A percentile compares a stretch with the other conserved stretches of the same genome.
Evolutionary conservation across 2,888 invertebrate species (phyloP).

Genomic region (Watsonalla binaria): DNA sequence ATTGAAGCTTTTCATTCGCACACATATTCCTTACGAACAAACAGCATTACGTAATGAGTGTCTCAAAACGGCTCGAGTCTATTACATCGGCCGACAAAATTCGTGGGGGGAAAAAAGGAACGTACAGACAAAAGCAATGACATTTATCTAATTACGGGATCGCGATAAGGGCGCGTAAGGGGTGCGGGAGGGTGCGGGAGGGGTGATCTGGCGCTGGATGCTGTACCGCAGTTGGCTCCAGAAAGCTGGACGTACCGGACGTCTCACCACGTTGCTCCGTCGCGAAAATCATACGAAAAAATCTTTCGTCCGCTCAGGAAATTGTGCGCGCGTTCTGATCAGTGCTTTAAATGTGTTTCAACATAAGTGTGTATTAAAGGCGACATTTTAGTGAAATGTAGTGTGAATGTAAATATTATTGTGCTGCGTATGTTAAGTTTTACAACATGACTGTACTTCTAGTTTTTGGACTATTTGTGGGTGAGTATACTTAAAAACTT

Average conservation of each 20-base stretch:
- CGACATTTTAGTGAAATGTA: conserved; percentile 34
- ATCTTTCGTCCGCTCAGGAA: conserved; percentile 7
- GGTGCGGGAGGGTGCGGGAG: conserved; percentile 32
- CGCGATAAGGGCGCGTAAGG: conserved; percentile 60
- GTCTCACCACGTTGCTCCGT: conserved; percentile 9
- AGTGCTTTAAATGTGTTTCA: conserved; percentile 12
- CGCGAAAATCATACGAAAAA: conserved; percentile 14
- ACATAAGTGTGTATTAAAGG: conserved; percentile 10
- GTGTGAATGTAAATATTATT: conserved; percentile 21
- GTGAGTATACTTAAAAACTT: conserved; percentile 28
- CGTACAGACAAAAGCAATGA: conserved; percentile 67
- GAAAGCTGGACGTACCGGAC: conserved; percentile 31
- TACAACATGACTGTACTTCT: conserved; percentile 42
- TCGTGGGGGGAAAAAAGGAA: conserved; percentile 42
- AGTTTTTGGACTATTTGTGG: conserved; percentile 50
- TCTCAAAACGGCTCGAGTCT: conserved; percentile 34
- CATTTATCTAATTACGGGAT: conserved; percentile 76
- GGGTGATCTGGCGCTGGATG: conserved; percentile 29
- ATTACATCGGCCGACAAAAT: conserved; percentile 46
- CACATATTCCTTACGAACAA: conserved; percentile 19
- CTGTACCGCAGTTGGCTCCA: conserved; percentile 5
- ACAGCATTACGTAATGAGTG: conserved; percentile 32
- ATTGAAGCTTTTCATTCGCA: conserved; percentile 22
- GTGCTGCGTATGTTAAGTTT: conserved; percentile 31
- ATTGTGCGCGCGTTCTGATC: background rate